Evolutionary conservation across 1,140 invertebrate species (phyloP).

Genomic region (Anoplophora glabripennis): DNA sequence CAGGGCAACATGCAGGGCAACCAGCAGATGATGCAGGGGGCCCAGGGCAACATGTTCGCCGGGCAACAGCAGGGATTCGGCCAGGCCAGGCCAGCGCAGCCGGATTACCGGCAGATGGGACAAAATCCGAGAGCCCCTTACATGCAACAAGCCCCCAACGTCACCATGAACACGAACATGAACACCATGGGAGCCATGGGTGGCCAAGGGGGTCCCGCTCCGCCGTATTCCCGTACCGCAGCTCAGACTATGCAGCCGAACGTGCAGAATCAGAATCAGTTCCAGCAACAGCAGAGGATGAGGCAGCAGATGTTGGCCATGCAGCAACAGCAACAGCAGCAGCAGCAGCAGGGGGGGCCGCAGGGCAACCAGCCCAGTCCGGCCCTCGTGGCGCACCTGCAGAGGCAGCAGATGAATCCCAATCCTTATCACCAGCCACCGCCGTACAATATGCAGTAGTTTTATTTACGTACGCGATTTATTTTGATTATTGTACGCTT

Average conservation of each 20-base stretch:
- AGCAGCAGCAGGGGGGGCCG: constrained; percentile 40
- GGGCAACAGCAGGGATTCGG: constrained; percentile 41
- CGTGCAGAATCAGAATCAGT: constrained; percentile 38
- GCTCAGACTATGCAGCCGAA: constrained; percentile 41
- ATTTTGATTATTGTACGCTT: too few species aligned
- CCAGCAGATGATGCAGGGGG: constrained; percentile 46
- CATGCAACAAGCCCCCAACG: constrained; percentile 48
- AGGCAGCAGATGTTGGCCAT: constrained; percentile 37
- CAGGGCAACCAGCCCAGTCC: constrained; percentile 40
- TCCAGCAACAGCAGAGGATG: constrained; percentile 38
- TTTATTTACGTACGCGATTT: too few species aligned
- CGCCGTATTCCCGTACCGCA: constrained; percentile 44
- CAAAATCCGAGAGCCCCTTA: constrained; percentile 40
- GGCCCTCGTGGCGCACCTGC: constrained; percentile 43
- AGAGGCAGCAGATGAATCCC: constrained; percentile 45
- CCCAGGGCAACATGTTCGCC: constrained; percentile 37
- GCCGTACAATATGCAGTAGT: constrained; percentile 39
- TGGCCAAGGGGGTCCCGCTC: constrained; percentile 41
- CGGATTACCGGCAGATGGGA: constrained; percentile 43
- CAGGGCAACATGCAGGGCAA: constrained; percentile 39
- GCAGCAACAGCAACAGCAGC: constrained; percentile 42
- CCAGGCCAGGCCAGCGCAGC: constrained; percentile 33
- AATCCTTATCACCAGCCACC: constrained; percentile 47
- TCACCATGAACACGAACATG: constrained; percentile 48
- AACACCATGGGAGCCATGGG: constrained; percentile 39